A percentile compares a stretch with the other conserved stretches of the same genome.
phyloP scores from a whole-genome alignment of 1,140 invertebrate genomes.

The Tachypleus tridentatus region DNA sequence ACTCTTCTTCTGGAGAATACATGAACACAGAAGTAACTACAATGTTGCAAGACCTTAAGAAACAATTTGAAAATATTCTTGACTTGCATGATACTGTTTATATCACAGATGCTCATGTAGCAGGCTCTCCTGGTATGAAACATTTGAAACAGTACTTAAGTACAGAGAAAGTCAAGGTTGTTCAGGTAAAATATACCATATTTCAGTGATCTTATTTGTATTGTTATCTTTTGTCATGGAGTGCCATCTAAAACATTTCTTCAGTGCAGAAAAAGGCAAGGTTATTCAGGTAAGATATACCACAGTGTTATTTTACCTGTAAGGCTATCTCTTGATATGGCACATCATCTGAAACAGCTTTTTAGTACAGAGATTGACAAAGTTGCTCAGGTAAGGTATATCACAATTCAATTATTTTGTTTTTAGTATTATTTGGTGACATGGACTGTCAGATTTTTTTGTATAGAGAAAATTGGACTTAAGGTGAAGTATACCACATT shows the following conservation, averaged over 20 bases:
- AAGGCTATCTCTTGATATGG: no score
- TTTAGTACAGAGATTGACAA: no score
- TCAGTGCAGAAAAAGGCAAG: slow-evolving; percentile 8
- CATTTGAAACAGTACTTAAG: slow-evolving; percentile 42
- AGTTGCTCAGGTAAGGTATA: no score
- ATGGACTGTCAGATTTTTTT: no score
- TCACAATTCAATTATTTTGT: no score
- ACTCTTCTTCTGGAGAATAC: slow-evolving; percentile 41
- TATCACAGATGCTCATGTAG: slow-evolving; percentile 47
- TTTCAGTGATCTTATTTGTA: slow-evolving; percentile 7
- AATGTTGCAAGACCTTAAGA: slow-evolving; percentile 38
- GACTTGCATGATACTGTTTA: slow-evolving; percentile 42
- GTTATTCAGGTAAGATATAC: no score
- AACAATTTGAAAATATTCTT: slow-evolving; percentile 42
- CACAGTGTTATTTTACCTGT: no score
- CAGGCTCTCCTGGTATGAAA: slow-evolving; percentile 45
- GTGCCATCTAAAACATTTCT: neutral
- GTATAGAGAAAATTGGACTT: no score
- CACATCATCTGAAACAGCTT: no score
- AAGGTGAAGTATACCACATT: no score
- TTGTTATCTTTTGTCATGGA: neutral
- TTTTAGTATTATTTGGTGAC: no score
- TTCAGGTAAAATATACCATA: slow-evolving; percentile 32
- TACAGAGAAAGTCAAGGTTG: slow-evolving; percentile 35
- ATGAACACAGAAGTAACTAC: slow-evolving; percentile 43